phyloP scores from a whole-genome alignment of 2,888 invertebrate genomes.

The Junonia oenone region DNA sequence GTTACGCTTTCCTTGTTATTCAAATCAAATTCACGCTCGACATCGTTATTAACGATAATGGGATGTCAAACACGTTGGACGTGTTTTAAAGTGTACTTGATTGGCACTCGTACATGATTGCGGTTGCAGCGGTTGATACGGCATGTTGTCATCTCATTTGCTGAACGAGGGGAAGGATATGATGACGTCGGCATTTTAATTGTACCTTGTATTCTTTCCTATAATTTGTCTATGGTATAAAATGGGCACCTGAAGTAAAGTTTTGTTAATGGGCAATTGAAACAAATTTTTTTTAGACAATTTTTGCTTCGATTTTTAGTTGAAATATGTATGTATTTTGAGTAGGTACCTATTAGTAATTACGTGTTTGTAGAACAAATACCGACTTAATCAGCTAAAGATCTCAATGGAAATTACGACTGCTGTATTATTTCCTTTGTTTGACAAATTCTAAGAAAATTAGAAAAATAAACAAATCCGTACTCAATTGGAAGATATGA shows the following conservation, averaged over 20 bases:
- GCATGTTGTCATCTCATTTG: constrained; percentile 1
- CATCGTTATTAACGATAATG: neutral
- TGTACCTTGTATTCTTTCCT: neutral
- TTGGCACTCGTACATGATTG: neutral
- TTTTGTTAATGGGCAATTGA: no score
- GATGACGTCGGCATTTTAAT: neutral
- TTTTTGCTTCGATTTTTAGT: no score
- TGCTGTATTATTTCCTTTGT: no score
- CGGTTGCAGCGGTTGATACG: neutral
- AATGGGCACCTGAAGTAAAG: no score
- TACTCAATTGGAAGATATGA: no score
- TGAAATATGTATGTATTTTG: no score
- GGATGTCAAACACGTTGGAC: neutral
- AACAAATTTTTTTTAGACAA: neutral
- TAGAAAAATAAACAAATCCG: no score
- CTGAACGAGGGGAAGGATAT: neutral
- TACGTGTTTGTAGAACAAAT: no score
- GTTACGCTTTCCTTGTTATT: neutral
- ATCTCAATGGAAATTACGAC: no score
- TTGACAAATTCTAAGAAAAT: no score
- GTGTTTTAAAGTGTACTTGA: neutral
- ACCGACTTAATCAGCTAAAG: no score
- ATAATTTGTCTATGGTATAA: neutral
- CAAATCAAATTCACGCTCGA: neutral
- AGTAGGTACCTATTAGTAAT: no score